Base-by-base conservation (phyloP, 1,140 invertebrate genomes). In the Zaprionus lachaisei region DNA sequence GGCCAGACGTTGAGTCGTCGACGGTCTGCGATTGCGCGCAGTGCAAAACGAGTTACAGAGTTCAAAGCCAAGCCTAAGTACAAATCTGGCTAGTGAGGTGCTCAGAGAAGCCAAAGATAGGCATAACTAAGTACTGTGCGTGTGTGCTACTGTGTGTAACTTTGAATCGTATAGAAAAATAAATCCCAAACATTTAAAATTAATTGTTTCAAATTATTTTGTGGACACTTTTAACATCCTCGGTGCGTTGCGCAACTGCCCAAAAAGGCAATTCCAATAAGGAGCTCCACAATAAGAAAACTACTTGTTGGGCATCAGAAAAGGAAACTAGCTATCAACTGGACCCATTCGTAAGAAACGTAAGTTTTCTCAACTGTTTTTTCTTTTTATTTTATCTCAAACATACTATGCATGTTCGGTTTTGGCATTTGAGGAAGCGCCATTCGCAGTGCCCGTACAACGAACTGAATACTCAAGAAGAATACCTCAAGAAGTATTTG, bases 11-110 rank as follows among this genome's bases (percentile, higher is more conserved):
- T 81, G 85, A 87, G 84, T 87, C 81, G 81, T 76, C 77, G 72
- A 90, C 81, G 81, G 69, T 89, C 84, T 87, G 84, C 84, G 84
- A 84, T 80, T 89, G 81, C 81, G 85, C 85, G 84, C 84, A 87
- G 81, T 87, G 83, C 79, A n/a, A 87, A 82, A 65, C 79, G 78
- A 77, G 57, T 66, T 69, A 47, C 44, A 71, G 28, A 68, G 22
- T 51, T 61, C 24, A 61, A n/a, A 65, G 44, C 69, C 58, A 80
- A 77, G 56, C 56, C 66, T 12, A 7, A 61, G 24, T 31, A 63
- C 20, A 60, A 78, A 79, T 66, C 71, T 63, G 64, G 24, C 72
- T 54, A 67, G 62, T 71, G 77, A 71, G 57, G 56, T 74, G 67
- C 76, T 54, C 56, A 55, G 44, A 64, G 28, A 51, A 37, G 24